These are phyloP conservation scores for Halocynthia roretzi DNA, from an alignment of 23 tunicate genomes.

Conservation along the genomic window DNA sequence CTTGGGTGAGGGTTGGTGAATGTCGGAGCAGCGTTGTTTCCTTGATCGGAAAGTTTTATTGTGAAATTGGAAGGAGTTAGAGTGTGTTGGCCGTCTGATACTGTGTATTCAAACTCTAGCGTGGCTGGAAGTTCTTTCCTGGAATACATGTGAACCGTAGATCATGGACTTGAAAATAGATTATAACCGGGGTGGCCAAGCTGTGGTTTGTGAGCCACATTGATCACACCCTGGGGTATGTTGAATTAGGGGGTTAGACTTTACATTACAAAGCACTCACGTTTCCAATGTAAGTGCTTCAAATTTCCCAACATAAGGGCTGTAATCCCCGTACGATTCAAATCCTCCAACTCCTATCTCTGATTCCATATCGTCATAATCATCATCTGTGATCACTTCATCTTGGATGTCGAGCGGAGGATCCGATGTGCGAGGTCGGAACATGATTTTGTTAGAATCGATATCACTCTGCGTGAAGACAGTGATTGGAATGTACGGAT, in stretches of 20 bases:
- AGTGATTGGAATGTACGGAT: constrained; percentile 71
- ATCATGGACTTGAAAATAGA: too few species aligned
- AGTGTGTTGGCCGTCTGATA: constrained; percentile 77
- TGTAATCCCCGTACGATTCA: neutral
- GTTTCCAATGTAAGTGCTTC: constrained; percentile 13
- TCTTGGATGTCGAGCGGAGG: neutral
- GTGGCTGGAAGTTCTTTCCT: constrained; percentile 8
- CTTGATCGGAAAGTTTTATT: constrained; percentile 26
- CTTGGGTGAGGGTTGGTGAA: constrained; percentile 48
- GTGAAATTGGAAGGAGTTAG: constrained; percentile 67
- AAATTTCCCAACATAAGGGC: neutral
- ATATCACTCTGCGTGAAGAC: constrained; percentile 88
- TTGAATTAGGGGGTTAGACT: neutral
- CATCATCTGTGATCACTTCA: constrained; percentile 12
- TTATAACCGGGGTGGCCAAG: too few species aligned
- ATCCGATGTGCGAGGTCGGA: constrained; percentile 52
- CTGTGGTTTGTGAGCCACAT: too few species aligned
- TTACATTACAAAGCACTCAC: constrained; percentile 1
- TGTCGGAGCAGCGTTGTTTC: constrained; percentile 47
- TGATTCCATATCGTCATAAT: constrained; percentile 8
- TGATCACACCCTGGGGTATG: too few species aligned
- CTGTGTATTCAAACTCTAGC: constrained; percentile 55
- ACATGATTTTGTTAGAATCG: constrained; percentile 86
- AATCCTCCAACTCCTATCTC: neutral
- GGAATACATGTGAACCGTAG: neutral